A percentile compares a stretch with the other conserved stretches of the same genome.
Conservation (phyloP, 2,888 invertebrate genomes). For the Drosophila subsilvestris region DNA sequence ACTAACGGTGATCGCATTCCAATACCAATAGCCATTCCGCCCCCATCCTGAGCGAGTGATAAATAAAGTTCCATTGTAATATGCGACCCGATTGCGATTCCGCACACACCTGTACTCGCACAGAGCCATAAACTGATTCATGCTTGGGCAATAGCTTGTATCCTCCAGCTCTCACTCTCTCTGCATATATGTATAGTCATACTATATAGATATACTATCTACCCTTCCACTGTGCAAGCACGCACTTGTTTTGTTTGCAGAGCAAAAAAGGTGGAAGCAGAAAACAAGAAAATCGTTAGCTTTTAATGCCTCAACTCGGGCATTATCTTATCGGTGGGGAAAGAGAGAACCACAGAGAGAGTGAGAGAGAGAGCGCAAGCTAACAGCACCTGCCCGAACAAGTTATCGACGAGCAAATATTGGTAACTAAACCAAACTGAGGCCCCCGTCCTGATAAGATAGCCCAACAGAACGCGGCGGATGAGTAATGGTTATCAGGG, state of each 20-base stretch:
- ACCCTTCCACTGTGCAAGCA: constrained; percentile 11
- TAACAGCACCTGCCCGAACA: constrained; percentile 61
- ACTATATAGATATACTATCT: not conserved
- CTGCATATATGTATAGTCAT: constrained; percentile 3
- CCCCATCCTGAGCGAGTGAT: constrained; percentile 21
- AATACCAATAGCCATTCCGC: constrained; percentile 27
- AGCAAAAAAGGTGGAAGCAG: constrained; percentile 41
- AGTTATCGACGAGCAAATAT: constrained; percentile 75
- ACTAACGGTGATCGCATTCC: constrained; percentile 19
- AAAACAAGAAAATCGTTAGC: constrained; percentile 52
- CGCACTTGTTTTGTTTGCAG: constrained; percentile 59
- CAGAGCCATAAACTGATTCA: constrained; percentile 66
- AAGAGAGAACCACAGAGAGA: constrained; percentile 7
- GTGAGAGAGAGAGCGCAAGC: constrained; percentile 12
- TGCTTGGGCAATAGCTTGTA: constrained; percentile 25
- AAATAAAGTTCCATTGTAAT: constrained; percentile 29
- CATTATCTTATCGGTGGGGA: constrained; percentile 65
- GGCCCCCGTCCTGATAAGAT: constrained; percentile 60
- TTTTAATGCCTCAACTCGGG: constrained; percentile 59
- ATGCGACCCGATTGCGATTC: constrained; percentile 15
- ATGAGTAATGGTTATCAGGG: constrained; percentile 65
- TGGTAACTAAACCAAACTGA: constrained; percentile 57
- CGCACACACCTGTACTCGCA: constrained; percentile 13
- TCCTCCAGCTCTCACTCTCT: constrained; percentile 8
- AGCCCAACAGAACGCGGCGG: constrained; percentile 51